Conservation (phyloP, 2,888 invertebrate species). For the Ornithoptera alexandrae region DNA sequence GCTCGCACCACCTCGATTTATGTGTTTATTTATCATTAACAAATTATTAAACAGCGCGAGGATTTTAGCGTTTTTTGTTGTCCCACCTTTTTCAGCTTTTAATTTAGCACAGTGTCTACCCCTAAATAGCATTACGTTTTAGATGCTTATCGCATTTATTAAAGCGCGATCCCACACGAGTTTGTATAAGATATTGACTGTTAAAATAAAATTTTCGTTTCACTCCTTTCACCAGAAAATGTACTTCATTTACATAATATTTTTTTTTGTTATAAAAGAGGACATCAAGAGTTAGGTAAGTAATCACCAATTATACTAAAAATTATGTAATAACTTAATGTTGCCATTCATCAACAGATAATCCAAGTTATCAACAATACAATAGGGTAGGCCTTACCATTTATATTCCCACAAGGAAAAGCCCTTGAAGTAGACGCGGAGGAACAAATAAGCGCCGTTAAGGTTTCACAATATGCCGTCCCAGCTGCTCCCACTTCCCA, state of each 20-base stretch:
- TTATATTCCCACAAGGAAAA: conserved; percentile 33
- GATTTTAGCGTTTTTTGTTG: conserved; percentile 63
- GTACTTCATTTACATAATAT: neutral
- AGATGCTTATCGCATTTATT: conserved; percentile 66
- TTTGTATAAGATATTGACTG: conserved; percentile 17
- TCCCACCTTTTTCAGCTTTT: conserved; percentile 51
- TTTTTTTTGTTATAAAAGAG: neutral
- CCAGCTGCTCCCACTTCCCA: conserved; percentile 68
- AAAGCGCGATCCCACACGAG: conserved; percentile 33
- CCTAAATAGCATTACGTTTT: conserved; percentile 48
- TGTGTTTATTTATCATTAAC: conserved; percentile 81
- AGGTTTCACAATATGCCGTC: conserved; percentile 55
- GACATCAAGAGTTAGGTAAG: neutral
- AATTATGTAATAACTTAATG: neutral
- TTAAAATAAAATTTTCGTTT: conserved; percentile 2
- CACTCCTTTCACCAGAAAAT: neutral
- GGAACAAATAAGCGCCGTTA: conserved; percentile 42
- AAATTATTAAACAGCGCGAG: conserved; percentile 76
- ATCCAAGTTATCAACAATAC: conserved; percentile 15
- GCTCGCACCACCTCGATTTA: conserved; percentile 70
- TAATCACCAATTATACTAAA: neutral
- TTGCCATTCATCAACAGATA: conserved; percentile 9
- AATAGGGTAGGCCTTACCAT: conserved; percentile 11
- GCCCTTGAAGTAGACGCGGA: conserved; percentile 35
- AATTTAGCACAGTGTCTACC: conserved; percentile 47